Base-by-base conservation (phyloP, 2,113 vertebrate genomes). In the Paradoxurus hermaphroditus region DNA sequence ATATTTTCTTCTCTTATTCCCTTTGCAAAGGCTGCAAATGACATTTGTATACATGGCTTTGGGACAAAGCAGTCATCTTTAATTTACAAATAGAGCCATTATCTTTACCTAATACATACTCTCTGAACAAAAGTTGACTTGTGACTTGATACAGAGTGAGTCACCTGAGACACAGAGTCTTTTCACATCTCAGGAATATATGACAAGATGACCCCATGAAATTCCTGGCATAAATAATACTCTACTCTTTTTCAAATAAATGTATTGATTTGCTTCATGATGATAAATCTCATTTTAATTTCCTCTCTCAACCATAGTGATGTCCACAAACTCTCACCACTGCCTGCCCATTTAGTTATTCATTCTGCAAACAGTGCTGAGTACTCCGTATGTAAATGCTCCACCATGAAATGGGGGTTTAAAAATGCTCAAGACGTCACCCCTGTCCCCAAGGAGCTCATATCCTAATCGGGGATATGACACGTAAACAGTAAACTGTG, bases 41-140 rank as follows among this genome's bases (percentile, higher is more conserved):
- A 67, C 4, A 51, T 7, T 44, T 75, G 27, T 81, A 5, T 67
- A 46, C 27, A 65, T 15, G 31, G 5, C 7, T 59, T 86, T 95
- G 75, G 51, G 19, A 81, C 85, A 94, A 86, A 70, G n/a, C 49
- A 75, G 34, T 87, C 34, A 70, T 85, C 90, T 95, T 96, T 87
- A 75, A 18, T 90, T 95, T 92, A 90, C 72, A 96, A 88, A 36
- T 49, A 75, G 8, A 27, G 4, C 21, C 49, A 85, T 65, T 3
- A 49, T 51, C 14, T 36, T 46, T 89, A 39, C 1, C 41, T 94
- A 59, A 44, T 75, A 29, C 12, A 0, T 9, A 68, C 3, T 63
- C 23, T 86, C 27, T 86, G 82, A 86, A 86, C 41, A 67, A 77
- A 93, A 70, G 70, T 34, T 70, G 16, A 39, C 29, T 63, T 73